Conservation (phyloP, 1,140 invertebrate genomes). For the Drosophila kepulauana region DNA sequence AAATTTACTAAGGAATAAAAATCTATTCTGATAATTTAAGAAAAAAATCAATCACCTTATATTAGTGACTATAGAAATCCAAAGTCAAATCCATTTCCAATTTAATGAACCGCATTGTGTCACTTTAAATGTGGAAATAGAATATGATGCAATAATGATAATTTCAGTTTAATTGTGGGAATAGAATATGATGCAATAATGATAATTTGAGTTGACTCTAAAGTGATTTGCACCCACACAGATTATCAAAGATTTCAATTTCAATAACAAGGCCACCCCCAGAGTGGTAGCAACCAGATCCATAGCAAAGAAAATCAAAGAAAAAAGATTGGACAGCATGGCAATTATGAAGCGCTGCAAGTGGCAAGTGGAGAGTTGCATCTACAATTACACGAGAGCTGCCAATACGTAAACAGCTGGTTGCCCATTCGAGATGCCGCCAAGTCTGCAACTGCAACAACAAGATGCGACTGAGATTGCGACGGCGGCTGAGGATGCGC, state of each 20-base stretch:
- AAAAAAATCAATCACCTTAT: no score
- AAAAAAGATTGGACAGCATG: constrained; percentile 30
- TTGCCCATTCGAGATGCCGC: constrained; percentile 37
- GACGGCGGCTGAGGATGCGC: constrained; percentile 14
- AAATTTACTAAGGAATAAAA: no score
- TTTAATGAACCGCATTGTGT: no score
- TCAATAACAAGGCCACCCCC: constrained; percentile 29
- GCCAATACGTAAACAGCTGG: constrained; percentile 45
- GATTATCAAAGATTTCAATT: constrained; percentile 3
- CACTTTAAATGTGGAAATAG: no score
- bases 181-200: not conserved
- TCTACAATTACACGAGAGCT: constrained; percentile 75
- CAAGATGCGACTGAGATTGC: constrained; percentile 13
- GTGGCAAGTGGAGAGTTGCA: constrained; percentile 23
- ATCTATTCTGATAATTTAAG: no score
- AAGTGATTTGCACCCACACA: not conserved
- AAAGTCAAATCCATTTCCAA: no score
- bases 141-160: not conserved
- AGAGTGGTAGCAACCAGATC: constrained; percentile 14
- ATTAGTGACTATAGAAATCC: no score
- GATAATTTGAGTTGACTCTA: not conserved
- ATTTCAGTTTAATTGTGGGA: not conserved
- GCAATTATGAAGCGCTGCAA: constrained; percentile 55
- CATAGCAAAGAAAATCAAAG: not conserved
- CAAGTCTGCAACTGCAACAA: constrained; percentile 28